Base-by-base conservation (phyloP, 2,888 invertebrate species). In the Galeruca laticollis region DNA sequence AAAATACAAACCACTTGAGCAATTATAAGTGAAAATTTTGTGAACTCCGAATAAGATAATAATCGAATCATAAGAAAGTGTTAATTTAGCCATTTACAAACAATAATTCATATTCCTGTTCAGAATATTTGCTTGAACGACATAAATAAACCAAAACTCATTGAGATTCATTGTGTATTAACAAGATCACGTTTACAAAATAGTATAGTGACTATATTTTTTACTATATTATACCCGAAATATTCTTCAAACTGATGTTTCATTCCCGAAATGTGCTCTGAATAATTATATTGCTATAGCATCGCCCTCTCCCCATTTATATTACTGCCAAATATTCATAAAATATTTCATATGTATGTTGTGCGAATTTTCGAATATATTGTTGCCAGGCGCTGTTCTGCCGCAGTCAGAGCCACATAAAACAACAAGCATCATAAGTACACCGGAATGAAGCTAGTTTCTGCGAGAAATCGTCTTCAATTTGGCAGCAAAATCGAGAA, bases 401-500 rank as follows among this genome's bases (percentile, higher is more conserved):
- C 80, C 81, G 74, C 77, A 82, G 60, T 60, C 64, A 64, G 68
- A 63, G 63, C 57, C 61, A 61, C 69, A 73, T 83, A 84, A 84
- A 84, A 83, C 82, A 83, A 80, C 80, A 80, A 76, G 77, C 80
- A 83, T 83, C 83, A 84, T 84, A 84, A 84, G 83, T 83, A 83
- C 81, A 81, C 81, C 80, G 82, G 82, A 83, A 84, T 81, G 78
- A 81, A 83, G 73, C 73, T 72, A 73, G 82, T 83, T 84, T 84
- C 84, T 83, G 82, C 82, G 81, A 83, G 83, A 83, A 83, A 84
- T 85, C 83, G 84, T 84, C 85, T 84, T 83, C 84, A 84, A 85
- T 85, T 85, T 84, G 85, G 84, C 84, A 84, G 82, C 84, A 83
- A 83, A 84, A 83, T 84, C 83, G 83, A 80, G 80, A 81, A 80